Conservation (phyloP, 2,797 vertebrate species). For the Propithecus deckenii region DNA sequence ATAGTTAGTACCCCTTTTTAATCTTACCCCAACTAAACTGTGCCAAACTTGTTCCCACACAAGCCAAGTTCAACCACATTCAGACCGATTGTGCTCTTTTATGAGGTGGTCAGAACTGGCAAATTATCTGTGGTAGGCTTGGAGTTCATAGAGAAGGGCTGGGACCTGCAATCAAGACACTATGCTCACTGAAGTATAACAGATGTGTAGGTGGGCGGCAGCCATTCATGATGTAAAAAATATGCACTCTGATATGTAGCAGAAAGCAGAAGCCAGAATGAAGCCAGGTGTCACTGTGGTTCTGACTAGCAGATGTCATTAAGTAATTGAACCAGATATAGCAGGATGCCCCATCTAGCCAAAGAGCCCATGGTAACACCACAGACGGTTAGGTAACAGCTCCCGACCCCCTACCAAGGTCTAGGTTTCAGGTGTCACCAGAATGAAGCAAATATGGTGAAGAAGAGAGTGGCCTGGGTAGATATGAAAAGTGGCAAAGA, state of each 20-base stretch:
- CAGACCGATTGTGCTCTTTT: neutral
- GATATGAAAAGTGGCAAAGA: neutral
- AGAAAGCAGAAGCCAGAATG: neutral
- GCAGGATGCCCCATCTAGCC: neutral
- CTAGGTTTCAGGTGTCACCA: neutral
- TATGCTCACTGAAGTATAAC: too few species aligned
- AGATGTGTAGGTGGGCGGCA: neutral
- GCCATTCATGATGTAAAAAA: neutral
- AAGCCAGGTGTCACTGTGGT: neutral
- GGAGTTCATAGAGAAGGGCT: neutral
- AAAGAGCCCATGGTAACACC: neutral
- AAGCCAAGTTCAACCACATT: neutral
- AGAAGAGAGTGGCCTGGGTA: neutral
- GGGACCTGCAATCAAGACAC: neutral
- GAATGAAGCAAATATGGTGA: neutral
- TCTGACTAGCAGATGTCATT: neutral
- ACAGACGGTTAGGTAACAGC: too few species aligned
- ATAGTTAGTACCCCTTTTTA: neutral
- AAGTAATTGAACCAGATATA: neutral
- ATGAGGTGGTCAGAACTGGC: neutral
- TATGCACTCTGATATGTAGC: neutral
- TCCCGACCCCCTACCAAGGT: neutral
- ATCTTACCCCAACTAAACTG: neutral
- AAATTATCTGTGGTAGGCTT: neutral
- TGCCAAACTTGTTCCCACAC: neutral